Conservation (phyloP, 2,113 vertebrate species). For the Pyxicephalus adspersus region DNA sequence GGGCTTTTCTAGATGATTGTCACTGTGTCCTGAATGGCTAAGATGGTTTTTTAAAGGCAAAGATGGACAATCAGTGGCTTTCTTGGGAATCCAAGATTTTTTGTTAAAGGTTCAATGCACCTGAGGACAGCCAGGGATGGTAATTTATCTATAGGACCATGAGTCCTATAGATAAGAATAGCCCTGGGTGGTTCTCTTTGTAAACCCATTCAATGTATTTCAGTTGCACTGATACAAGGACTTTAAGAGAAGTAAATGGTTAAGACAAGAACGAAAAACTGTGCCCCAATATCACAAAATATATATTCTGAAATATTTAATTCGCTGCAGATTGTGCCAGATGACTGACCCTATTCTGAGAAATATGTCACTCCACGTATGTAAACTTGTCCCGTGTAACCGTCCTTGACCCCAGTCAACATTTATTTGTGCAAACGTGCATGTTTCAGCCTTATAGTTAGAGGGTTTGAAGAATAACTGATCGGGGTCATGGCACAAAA, state of each 20-base stretch:
- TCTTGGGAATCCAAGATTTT: too few relatives aligned
- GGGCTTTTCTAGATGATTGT: too few relatives aligned
- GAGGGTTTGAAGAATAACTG: constrained; percentile 49
- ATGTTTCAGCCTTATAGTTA: constrained; percentile 37
- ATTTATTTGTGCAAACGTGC: constrained; percentile 54
- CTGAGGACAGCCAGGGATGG: too few relatives aligned
- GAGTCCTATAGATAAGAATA: too few relatives aligned
- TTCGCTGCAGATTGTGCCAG: neutral
- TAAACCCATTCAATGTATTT: neutral
- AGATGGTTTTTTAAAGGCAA: too few relatives aligned
- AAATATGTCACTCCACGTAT: constrained; percentile 44
- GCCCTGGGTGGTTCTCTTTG: too few relatives aligned
- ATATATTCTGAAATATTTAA: constrained; percentile 35
- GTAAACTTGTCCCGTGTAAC: constrained; percentile 35
- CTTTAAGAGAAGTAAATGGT: neutral
- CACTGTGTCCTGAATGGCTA: too few relatives aligned
- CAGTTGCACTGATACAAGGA: neutral
- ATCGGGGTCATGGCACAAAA: constrained; percentile 43
- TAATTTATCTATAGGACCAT: too few relatives aligned
- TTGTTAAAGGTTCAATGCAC: too few relatives aligned
- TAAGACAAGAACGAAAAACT: constrained; percentile 15
- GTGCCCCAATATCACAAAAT: constrained; percentile 30
- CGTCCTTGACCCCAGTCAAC: constrained; percentile 55
- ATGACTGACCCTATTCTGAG: constrained; percentile 40
- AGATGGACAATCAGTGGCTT: too few relatives aligned